Conservation (phyloP, 2,888 invertebrate genomes). For the Drosophila buzzatii region DNA sequence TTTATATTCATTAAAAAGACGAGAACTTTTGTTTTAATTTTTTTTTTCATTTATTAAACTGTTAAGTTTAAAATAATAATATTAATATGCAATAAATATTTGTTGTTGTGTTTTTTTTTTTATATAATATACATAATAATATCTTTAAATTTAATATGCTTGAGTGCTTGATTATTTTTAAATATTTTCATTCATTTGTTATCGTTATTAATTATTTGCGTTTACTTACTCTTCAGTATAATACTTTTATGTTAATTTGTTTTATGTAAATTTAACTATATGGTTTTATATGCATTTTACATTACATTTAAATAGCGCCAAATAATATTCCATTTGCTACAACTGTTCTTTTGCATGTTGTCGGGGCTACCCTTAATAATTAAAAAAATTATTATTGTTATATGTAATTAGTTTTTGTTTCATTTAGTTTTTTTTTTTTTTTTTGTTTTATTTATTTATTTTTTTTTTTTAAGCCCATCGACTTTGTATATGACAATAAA, state of each 20-base stretch:
- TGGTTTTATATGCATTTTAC: slow-evolving; percentile 73
- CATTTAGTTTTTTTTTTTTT: neutral
- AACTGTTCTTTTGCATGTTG: slow-evolving; percentile 45
- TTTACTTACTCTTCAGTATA: slow-evolving; percentile 49
- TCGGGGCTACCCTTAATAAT: slow-evolving; percentile 30
- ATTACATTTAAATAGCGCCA: slow-evolving; percentile 74
- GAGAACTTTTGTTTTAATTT: slow-evolving; percentile 22
- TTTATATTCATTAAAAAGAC: neutral
- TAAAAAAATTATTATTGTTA: slow-evolving; percentile 37
- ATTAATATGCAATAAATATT: slow-evolving; percentile 80
- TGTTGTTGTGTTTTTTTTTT: slow-evolving; percentile 54
- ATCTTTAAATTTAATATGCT: slow-evolving; percentile 76
- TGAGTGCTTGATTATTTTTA: slow-evolving; percentile 64
- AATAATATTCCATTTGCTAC: slow-evolving; percentile 77
- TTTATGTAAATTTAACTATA: slow-evolving; percentile 81
- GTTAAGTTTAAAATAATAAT: slow-evolving; percentile 79
- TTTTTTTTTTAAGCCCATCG: slow-evolving; percentile 27
- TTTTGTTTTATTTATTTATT: neutral
- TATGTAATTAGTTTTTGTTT: slow-evolving; percentile 1
- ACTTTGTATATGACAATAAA: slow-evolving; percentile 47
- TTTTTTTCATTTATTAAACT: slow-evolving; percentile 76
- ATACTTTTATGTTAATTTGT: slow-evolving; percentile 49
- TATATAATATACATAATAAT: slow-evolving; percentile 77
- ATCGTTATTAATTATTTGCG: slow-evolving; percentile 49
- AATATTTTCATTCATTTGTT: slow-evolving; percentile 36